Percentiles rank a stretch among this genome's conserved stretches.
These are phyloP conservation scores for Austrolebias charrua DNA, from an alignment of 2,797 vertebrate species.

Conservation along the genomic window DNA sequence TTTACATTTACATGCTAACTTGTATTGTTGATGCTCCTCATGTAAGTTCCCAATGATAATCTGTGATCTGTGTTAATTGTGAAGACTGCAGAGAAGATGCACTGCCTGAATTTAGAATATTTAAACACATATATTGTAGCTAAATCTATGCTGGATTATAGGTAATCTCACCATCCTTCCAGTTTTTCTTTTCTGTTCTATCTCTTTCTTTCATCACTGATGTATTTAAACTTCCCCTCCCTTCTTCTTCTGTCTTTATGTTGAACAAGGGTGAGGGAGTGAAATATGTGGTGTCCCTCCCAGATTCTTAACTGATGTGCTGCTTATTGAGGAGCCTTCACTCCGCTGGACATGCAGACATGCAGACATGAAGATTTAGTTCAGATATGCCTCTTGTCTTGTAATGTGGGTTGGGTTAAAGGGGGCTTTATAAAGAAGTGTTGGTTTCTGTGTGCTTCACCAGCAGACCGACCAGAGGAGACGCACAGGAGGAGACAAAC, in stretches of 20 bases:
- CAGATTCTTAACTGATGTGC: constrained; percentile 44
- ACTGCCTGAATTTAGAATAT: too few relatives aligned
- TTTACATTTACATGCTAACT: too few relatives aligned
- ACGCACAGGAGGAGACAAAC: neutral
- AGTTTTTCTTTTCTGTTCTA: too few relatives aligned
- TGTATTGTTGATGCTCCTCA: too few relatives aligned
- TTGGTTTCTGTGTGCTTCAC: constrained; percentile 46
- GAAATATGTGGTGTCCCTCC: constrained; percentile 58
- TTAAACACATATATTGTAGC: too few relatives aligned
- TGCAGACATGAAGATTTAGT: neutral
- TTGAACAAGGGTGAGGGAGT: constrained; percentile 32
- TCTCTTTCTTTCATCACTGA: too few relatives aligned
- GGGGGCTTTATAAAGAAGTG: constrained; percentile 72
- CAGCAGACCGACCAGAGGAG: constrained; percentile 1
- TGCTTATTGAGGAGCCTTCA: constrained; percentile 41
- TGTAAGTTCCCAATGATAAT: too few relatives aligned
- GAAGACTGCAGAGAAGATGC: too few relatives aligned
- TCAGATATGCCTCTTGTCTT: neutral
- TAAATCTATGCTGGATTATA: too few relatives aligned
- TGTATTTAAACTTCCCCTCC: too few relatives aligned
- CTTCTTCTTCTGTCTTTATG: constrained; percentile 31
- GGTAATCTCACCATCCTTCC: too few relatives aligned
- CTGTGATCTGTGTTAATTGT: too few relatives aligned
- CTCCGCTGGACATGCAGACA: constrained; percentile 8
- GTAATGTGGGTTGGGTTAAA: constrained; percentile 78